These are phyloP conservation scores for Arrhopalites spinosus DNA, from an alignment of 2,888 invertebrate genomes.

Conservation along the genomic window DNA sequence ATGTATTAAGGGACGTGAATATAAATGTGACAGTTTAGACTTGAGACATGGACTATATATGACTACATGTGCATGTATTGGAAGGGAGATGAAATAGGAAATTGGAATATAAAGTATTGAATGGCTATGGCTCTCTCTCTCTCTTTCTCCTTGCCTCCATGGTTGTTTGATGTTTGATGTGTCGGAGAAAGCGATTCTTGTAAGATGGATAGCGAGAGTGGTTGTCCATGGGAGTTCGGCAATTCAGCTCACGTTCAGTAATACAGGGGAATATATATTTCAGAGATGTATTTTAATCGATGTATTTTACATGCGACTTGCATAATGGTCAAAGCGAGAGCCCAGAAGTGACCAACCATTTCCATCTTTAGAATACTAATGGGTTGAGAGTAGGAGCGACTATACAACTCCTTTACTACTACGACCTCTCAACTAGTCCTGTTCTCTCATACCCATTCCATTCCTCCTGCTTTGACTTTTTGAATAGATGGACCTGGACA, in stretches of 20 bases:
- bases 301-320: conserved; percentile 57
- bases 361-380: conserved; percentile 56
- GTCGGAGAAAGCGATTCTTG: conserved; percentile 41
- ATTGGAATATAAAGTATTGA: conserved; percentile 27
- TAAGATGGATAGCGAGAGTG: conserved; percentile 41
- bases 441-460: not conserved
- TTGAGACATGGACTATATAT: not conserved
- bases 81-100: conserved; percentile 22
- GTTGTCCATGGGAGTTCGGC: conserved; percentile 11
- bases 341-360: conserved; percentile 56
- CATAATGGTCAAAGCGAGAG: conserved; percentile 56
- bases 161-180: conserved; percentile 38
- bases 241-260: conserved; percentile 54
- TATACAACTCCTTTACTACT: not conserved
- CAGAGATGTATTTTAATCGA: conserved; percentile 56
- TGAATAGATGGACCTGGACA: conserved; percentile 2
- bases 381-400: conserved; percentile 31
- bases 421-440: not conserved
- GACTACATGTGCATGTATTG: not conserved
- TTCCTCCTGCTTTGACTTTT: not conserved
- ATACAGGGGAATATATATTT: conserved; percentile 53
- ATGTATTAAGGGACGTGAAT: conserved; percentile 8
- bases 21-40: conserved; percentile 11
- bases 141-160: conserved; percentile 5
- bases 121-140: conserved; percentile 2